Evolutionary conservation across 2,888 invertebrate genomes (phyloP).

Genomic region (Liopterus haemorrhoidalis): DNA sequence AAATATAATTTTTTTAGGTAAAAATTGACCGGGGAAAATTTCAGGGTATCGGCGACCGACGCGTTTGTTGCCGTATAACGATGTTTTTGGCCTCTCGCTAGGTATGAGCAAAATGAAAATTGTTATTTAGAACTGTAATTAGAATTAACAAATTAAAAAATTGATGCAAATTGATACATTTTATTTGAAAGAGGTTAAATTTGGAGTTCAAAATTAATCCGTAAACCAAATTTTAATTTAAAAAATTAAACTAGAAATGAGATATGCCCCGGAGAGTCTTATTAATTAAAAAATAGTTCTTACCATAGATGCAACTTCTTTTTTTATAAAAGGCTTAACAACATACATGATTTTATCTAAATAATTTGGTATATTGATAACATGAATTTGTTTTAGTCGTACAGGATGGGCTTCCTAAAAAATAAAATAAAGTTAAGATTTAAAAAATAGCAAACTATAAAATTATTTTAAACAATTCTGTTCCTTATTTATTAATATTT

Average conservation of each 20-base stretch:
- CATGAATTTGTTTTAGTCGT: conserved; percentile 58
- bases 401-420: conserved; percentile 64
- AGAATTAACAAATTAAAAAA: conserved; percentile 9
- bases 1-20: too few relatives aligned
- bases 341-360: conserved; percentile 58
- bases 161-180: conserved; percentile 6
- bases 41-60: too few relatives aligned
- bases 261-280: background rate
- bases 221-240: too few relatives aligned
- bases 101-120: background rate
- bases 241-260: background rate
- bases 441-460: too few relatives aligned
- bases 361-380: conserved; percentile 59
- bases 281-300: conserved; percentile 26
- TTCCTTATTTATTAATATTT: too few relatives aligned
- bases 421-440: too few relatives aligned
- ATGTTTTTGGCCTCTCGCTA: too few relatives aligned
- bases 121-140: background rate
- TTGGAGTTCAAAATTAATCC: too few relatives aligned
- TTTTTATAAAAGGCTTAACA: conserved; percentile 61
- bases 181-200: background rate
- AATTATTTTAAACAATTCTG: too few relatives aligned
- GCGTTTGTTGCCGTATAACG: too few relatives aligned
- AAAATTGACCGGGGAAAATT: too few relatives aligned
- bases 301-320: conserved; percentile 61